phyloP scores from a whole-genome alignment of 2,888 invertebrate species.

The Acanthosepion lycidas region DNA sequence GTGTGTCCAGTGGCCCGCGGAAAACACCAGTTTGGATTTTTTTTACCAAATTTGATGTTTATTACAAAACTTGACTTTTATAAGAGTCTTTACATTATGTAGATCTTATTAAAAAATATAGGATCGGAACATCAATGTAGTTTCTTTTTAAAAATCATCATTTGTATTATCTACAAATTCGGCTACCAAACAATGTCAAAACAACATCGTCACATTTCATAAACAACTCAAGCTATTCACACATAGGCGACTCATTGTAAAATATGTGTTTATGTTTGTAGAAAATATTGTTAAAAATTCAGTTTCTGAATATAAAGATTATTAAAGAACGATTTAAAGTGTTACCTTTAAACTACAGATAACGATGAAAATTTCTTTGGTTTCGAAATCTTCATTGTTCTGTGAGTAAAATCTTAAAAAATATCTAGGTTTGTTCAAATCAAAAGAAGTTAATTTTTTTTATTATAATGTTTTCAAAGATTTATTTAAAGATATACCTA shows the following conservation, averaged over 20 bases:
- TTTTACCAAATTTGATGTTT: not conserved
- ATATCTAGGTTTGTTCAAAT: not conserved
- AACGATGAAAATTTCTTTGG: not conserved
- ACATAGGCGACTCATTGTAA: not conserved
- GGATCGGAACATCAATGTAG: not conserved
- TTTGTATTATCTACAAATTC: not conserved
- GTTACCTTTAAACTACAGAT: not conserved
- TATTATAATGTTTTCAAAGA: not conserved
- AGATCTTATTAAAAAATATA: not conserved
- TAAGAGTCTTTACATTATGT: not conserved
- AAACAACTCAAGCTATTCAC: not conserved
- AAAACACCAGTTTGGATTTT: not conserved
- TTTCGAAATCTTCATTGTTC: not conserved
- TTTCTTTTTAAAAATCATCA: not conserved
- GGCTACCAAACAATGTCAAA: conserved; percentile 4
- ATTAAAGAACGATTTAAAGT: not conserved
- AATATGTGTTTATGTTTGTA: not conserved
- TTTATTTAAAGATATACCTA: too few relatives aligned
- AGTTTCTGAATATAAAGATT: not conserved
- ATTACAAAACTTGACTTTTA: not conserved
- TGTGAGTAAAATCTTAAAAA: not conserved
- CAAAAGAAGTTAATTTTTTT: not conserved
- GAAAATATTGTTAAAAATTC: not conserved
- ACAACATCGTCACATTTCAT: not conserved
- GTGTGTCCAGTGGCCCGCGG: conserved; percentile 20